A percentile compares a stretch with the other conserved stretches of the same genome.
These are phyloP conservation scores for Drosophila monieri DNA, from an alignment of 2,888 invertebrate species.

Conservation along the genomic window DNA sequence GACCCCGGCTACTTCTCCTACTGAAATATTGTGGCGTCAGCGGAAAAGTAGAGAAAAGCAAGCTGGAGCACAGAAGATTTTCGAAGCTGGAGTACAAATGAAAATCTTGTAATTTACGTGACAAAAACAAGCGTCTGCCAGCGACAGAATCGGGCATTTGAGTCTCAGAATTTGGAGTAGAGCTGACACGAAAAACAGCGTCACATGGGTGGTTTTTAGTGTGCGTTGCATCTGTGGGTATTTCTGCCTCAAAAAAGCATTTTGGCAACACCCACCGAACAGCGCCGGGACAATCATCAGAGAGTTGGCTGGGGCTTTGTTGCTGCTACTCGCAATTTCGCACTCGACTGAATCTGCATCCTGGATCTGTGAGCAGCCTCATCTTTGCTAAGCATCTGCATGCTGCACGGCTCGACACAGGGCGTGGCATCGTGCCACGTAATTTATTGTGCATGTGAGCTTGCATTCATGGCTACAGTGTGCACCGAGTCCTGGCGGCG, in stretches of 20 bases:
- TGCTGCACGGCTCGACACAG: conserved; percentile 51
- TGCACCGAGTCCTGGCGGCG: not conserved
- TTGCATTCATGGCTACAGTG: conserved; percentile 21
- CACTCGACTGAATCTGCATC: conserved; percentile 71
- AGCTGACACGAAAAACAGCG: conserved; percentile 62
- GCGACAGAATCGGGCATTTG: conserved; percentile 20
- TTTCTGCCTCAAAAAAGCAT: conserved; percentile 46
- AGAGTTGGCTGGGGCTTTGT: conserved; percentile 32
- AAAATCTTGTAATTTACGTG: conserved; percentile 76
- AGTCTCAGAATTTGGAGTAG: conserved; percentile 17
- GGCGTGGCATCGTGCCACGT: conserved; percentile 64
- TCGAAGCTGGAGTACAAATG: conserved; percentile 50
- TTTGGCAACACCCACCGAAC: conserved; percentile 53
- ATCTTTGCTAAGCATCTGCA: conserved; percentile 54
- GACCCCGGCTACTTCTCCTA: conserved; percentile 14
- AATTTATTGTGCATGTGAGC: conserved; percentile 73
- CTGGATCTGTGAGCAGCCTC: conserved; percentile 15
- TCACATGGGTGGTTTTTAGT: conserved; percentile 55
- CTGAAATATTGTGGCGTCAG: conserved; percentile 65
- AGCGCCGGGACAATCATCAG: conserved; percentile 14
- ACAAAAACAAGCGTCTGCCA: conserved; percentile 66
- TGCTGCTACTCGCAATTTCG: conserved; percentile 69
- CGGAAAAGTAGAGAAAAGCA: conserved; percentile 37
- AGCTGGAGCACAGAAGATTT: not conserved
- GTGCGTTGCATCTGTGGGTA: conserved; percentile 19